phyloP scores from a whole-genome alignment of 2,888 invertebrate genomes.

The Chironomus tentans region DNA sequence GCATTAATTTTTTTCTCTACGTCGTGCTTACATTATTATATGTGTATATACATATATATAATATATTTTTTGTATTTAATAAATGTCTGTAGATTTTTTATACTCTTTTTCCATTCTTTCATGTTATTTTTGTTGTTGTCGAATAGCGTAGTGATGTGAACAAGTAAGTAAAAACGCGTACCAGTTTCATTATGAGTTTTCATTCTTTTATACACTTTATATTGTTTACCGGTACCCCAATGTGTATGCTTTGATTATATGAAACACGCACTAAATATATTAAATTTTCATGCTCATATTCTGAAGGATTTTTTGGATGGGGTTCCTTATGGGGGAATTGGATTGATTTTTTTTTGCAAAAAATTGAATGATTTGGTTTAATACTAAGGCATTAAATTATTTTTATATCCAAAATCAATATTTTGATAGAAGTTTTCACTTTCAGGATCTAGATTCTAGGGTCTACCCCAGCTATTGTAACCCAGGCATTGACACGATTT shows the following conservation, averaged over 20 bases:
- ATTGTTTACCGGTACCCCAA: not conserved
- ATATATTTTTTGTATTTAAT: constrained; percentile 3
- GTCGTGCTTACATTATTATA: constrained; percentile 10
- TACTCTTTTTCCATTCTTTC: not conserved
- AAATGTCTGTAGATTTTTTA: constrained; percentile 13
- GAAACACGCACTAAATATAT: constrained; percentile 25
- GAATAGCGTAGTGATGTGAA: not conserved
- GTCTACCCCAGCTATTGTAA: no score
- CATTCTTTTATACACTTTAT: not conserved
- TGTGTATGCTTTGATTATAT: constrained; percentile 4
- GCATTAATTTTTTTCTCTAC: constrained; percentile 2
- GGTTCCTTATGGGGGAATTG: no score
- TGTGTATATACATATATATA: not conserved
- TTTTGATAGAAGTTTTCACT: no score
- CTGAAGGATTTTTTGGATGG: not conserved
- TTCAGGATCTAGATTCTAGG: no score
- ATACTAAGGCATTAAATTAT: no score
- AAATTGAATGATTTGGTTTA: no score
- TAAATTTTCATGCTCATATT: constrained; percentile 20
- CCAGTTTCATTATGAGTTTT: not conserved
- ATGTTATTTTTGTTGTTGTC: not conserved
- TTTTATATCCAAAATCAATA: no score
- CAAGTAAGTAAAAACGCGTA: not conserved
- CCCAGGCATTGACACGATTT: no score
- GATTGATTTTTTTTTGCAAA: no score